phyloP scores from a whole-genome alignment of 1,140 invertebrate species.

The Conopomorpha cramerella region DNA sequence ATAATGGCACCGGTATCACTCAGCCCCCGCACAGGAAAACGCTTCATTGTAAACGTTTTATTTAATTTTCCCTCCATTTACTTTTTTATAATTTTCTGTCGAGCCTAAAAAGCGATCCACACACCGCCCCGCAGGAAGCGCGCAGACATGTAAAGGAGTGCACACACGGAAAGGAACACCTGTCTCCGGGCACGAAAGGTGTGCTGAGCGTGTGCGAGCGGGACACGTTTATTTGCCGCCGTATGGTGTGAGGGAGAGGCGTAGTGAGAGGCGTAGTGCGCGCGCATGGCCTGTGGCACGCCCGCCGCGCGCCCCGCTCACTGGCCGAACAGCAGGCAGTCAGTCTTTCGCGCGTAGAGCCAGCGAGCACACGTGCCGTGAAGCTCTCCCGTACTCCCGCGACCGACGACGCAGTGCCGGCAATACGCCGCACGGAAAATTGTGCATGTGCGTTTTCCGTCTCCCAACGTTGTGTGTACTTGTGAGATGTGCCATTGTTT shows the following conservation, averaged over 20 bases:
- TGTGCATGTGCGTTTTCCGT: constrained; percentile 59
- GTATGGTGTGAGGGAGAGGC: constrained; percentile 18
- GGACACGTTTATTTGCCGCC: constrained; percentile 25
- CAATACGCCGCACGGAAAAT: constrained; percentile 54
- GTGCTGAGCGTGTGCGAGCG: constrained; percentile 48
- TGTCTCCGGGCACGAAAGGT: constrained; percentile 57
- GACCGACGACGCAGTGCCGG: constrained; percentile 52
- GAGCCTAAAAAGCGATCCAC: constrained; percentile 58
- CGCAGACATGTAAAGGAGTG: constrained; percentile 27
- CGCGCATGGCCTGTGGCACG: constrained; percentile 44
- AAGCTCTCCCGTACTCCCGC: constrained; percentile 37
- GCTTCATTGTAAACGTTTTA: constrained; percentile 60
- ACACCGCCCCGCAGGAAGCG: constrained; percentile 46
- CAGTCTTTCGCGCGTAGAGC: constrained; percentile 53
- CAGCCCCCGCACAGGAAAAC: constrained; percentile 57
- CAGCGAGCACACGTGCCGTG: constrained; percentile 39
- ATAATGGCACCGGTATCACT: constrained; percentile 55
- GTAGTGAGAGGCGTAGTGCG: constrained; percentile 38
- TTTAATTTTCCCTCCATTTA: constrained; percentile 61
- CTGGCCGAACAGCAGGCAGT: constrained; percentile 23
- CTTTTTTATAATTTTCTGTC: constrained; percentile 59
- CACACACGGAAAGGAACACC: constrained; percentile 48
- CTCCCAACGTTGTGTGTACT: constrained; percentile 50
- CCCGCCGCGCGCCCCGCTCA: constrained; percentile 52
- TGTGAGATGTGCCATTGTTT: constrained; percentile 59